Evolutionary conservation across 2,113 vertebrate genomes (phyloP), one percentile per base, ranked within the genome.

Genomic region (Carlito syrichta): DNA sequence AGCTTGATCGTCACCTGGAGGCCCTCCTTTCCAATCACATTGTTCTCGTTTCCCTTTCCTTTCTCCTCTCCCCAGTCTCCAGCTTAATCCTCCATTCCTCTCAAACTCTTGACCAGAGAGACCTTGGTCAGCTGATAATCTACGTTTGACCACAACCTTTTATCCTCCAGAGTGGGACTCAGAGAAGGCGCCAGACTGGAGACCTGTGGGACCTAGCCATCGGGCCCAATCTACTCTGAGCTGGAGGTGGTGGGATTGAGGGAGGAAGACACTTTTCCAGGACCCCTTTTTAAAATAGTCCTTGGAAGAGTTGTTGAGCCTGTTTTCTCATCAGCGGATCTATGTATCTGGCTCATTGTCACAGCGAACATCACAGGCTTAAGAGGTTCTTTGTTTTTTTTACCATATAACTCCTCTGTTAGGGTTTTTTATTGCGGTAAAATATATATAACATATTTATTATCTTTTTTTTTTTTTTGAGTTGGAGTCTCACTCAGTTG

Each of bases 31-130:
- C 38, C 60, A 92, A 8, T 14, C 22, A 48, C 6, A 25, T 76
- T 20, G 32, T 79, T 50, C 38, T 85, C 63, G 54, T 56, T 14
- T 69, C 23, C 38, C 32, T 38, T 66, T 48, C 40, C 40, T 60
- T 73, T 77, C 17, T 8, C 45, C 32, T 52, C 76, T 76, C 58
- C 50, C 19, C 1, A 2, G 82, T 45, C 4, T 32, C 38, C 35
- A 82, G 35, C 25, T 74, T 62, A n/a, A 20, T 45, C 54, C 23
- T 86, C 54, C 60, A 13, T 20, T 77, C 54, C 43, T 56, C 48
- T 22, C 54, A 73, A 95, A 25, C 68, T 86, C 56, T 86, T 73
- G 50, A 76, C 30, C 11, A 12, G n/a, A 79, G 85, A 92, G 90
- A 84, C 78, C 69, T 38, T 48, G 3, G 38, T 73, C 17, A 60